Evolutionary conservation across 2,797 vertebrate genomes (phyloP).

Genomic region (Selene dorsalis): DNA sequence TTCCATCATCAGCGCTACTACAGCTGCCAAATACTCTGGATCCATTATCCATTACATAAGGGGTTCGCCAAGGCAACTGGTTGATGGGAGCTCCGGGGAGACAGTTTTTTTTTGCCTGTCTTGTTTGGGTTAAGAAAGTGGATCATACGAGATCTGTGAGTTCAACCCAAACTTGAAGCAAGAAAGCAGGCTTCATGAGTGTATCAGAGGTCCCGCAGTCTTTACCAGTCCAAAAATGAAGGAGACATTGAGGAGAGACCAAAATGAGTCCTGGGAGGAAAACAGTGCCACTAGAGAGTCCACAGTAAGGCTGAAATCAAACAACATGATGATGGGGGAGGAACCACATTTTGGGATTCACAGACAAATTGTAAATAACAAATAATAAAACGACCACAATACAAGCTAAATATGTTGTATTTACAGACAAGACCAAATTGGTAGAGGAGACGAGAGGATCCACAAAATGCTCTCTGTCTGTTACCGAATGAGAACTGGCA

Average conservation of each 20-base stretch:
- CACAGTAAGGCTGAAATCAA: constrained; percentile 56
- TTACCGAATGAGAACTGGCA: constrained; percentile 46
- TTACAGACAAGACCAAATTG: constrained; percentile 77
- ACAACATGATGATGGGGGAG: constrained; percentile 52
- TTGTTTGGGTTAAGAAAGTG: constrained; percentile 40
- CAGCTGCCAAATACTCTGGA: constrained; percentile 25
- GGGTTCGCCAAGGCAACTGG: constrained; percentile 23
- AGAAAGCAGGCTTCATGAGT: constrained; percentile 13
- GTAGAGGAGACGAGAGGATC: constrained; percentile 58
- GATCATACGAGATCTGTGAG: constrained; percentile 50
- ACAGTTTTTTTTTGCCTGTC: constrained; percentile 11
- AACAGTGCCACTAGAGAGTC: constrained; percentile 51
- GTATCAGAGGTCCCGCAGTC: constrained; percentile 31
- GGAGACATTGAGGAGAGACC: constrained; percentile 39
- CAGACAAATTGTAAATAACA: constrained; percentile 79
- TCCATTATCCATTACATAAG: constrained; percentile 28
- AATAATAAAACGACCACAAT: constrained; percentile 77
- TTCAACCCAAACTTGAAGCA: constrained; percentile 42
- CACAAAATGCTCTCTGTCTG: constrained; percentile 36
- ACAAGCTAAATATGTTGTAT: constrained; percentile 75
- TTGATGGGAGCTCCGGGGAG: constrained; percentile 38
- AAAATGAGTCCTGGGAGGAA: constrained; percentile 50
- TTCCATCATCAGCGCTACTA: constrained; percentile 52
- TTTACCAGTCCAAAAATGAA: constrained; percentile 37
- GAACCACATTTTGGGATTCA: constrained; percentile 74